Conservation (phyloP, 1,140 invertebrate species). For the Macrostomum lignano region DNA sequence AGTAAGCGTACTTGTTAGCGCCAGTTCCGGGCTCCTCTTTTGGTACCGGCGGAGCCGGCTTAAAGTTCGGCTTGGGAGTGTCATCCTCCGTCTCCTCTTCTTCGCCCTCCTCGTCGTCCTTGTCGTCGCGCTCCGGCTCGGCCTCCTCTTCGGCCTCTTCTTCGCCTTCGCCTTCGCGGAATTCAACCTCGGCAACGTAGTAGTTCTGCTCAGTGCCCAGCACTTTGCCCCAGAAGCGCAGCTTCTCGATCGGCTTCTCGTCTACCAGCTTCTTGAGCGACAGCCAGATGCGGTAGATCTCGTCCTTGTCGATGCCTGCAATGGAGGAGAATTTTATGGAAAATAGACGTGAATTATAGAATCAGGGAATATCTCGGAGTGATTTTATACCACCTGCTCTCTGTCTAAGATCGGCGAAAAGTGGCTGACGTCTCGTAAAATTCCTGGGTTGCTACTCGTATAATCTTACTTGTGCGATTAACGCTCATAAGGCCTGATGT, state of each 20-base stretch:
- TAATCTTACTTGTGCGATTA: no score
- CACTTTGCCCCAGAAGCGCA: slow-evolving; percentile 4
- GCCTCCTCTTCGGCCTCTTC: slow-evolving; percentile 5
- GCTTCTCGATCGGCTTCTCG: not conserved
- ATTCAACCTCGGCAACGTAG: slow-evolving; percentile 4
- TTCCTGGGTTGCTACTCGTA: no score
- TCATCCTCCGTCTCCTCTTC: slow-evolving; percentile 12
- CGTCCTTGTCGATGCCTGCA: slow-evolving; percentile 1
- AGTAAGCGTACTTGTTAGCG: slow-evolving; percentile 26
- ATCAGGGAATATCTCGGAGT: no score
- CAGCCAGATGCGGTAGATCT: not conserved
- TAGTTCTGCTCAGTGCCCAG: slow-evolving; percentile 3
- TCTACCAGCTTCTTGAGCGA: slow-evolving; percentile 1
- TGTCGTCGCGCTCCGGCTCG: not conserved
- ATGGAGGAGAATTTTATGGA: no score
- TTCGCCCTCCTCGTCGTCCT: not conserved
- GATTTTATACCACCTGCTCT: no score
- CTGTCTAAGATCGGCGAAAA: no score
- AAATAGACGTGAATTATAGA: no score
- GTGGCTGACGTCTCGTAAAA: no score
- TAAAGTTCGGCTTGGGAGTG: slow-evolving; percentile 23
- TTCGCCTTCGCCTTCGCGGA: slow-evolving; percentile 5
- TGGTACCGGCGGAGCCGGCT: slow-evolving; percentile 19
- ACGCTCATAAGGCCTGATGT: no score
- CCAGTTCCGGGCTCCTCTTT: slow-evolving; percentile 21